phyloP scores from a whole-genome alignment of 2,888 invertebrate genomes.

The Merodon equestris region DNA sequence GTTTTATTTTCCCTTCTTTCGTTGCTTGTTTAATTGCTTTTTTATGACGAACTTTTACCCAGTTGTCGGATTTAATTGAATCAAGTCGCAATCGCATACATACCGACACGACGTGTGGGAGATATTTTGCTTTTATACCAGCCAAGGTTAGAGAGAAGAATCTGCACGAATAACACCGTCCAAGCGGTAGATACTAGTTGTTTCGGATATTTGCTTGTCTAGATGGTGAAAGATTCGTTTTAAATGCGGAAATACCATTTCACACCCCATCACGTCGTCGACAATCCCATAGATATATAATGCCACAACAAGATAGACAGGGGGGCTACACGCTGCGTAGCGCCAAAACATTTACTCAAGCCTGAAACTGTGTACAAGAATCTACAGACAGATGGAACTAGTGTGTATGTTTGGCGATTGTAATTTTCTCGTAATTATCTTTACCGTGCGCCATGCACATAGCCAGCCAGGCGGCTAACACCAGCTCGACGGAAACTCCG shows the following conservation, averaged over 20 bases:
- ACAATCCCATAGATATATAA: constrained; percentile 16
- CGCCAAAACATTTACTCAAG: constrained; percentile 13
- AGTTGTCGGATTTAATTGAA: constrained; percentile 48
- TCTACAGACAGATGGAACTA: constrained; percentile 51
- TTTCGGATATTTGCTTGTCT: background rate
- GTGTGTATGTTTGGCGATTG: constrained; percentile 65
- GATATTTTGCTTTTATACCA: too few species aligned
- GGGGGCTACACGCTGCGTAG: constrained; percentile 44
- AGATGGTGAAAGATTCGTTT: constrained; percentile 13
- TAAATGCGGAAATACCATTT: constrained; percentile 46
- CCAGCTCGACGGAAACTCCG: constrained; percentile 6
- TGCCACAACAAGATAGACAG: too few species aligned
- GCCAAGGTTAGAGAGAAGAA: too few species aligned
- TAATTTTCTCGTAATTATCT: constrained; percentile 69
- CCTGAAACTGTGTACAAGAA: too few species aligned
- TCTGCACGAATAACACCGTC: too few species aligned
- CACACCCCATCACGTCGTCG: constrained; percentile 29
- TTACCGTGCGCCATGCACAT: constrained; percentile 38
- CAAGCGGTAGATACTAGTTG: too few species aligned
- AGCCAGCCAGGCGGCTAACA: background rate
- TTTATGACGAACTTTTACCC: constrained; percentile 60
- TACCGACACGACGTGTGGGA: too few species aligned
- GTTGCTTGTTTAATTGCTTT: constrained; percentile 55
- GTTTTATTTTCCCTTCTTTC: constrained; percentile 65
- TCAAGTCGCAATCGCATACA: constrained; percentile 8